Conservation (phyloP, 2,113 vertebrate species). For the Petrocephalus microphthalmus region DNA sequence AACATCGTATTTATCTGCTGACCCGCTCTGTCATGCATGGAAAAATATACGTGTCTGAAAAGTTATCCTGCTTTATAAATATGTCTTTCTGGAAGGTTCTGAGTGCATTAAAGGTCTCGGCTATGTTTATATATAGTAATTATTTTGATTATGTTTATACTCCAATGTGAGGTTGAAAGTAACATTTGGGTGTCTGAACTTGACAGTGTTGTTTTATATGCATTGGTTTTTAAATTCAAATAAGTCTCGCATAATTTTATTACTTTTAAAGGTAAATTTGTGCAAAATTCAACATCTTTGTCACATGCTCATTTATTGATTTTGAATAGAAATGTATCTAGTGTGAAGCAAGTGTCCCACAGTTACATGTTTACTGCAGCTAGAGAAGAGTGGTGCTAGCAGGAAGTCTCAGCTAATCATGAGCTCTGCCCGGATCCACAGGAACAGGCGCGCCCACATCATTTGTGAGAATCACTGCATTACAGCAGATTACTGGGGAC, state of each 20-base stretch:
- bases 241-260: not conserved
- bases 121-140: not conserved
- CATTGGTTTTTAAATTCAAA: not conserved
- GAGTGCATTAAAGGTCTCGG: not conserved
- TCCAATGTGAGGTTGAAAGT: not conserved
- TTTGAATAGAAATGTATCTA: not conserved
- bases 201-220: not conserved
- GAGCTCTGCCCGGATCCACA: conserved; percentile 1
- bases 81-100: not conserved
- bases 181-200: not conserved
- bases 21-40: not conserved
- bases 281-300: not conserved
- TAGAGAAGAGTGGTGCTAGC: not conserved
- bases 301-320: not conserved
- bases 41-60: not conserved
- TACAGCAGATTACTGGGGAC: not conserved
- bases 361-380: not conserved
- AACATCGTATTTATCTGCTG: not conserved
- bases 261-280: not conserved
- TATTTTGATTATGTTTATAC: not conserved
- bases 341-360: not conserved
- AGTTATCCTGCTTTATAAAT: not conserved
- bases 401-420: conserved; percentile 3
- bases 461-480: not conserved
- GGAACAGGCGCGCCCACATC: not conserved